Percentiles rank a stretch among this genome's conserved stretches.
These are phyloP conservation scores for Proctacanthus coquilletti DNA, from an alignment of 1,140 invertebrate species.

Conservation along the genomic window DNA sequence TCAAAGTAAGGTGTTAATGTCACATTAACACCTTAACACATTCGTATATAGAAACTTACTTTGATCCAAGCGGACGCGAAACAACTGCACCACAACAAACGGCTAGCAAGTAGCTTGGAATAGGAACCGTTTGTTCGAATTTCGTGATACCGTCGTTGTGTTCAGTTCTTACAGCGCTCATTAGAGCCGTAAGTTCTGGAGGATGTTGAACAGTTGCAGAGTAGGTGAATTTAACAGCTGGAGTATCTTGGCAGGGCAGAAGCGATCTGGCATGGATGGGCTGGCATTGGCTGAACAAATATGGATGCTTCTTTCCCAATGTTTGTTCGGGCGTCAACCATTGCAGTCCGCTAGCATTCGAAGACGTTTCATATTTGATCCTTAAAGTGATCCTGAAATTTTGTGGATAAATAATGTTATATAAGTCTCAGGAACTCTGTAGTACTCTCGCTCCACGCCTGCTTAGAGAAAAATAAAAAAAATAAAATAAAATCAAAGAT, in stretches of 20 bases:
- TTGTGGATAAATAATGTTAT: not conserved
- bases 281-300: slow-evolving; percentile 80
- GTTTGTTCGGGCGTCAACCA: slow-evolving; percentile 76
- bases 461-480: not conserved
- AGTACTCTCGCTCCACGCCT: too few species aligned
- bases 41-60: slow-evolving; percentile 15
- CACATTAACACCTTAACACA: slow-evolving; percentile 1
- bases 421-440: too few species aligned
- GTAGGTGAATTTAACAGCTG: slow-evolving; percentile 69
- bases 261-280: slow-evolving; percentile 72
- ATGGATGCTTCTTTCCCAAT: slow-evolving; percentile 64
- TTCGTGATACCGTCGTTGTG: slow-evolving; percentile 29
- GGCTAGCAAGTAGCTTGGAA: slow-evolving; percentile 60
- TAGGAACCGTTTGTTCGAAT: slow-evolving; percentile 57
- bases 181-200: slow-evolving; percentile 55
- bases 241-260: slow-evolving; percentile 81
- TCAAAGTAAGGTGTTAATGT: not conserved
- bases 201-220: slow-evolving; percentile 59
- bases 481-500: not conserved
- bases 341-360: slow-evolving; percentile 58
- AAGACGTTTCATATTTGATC: slow-evolving; percentile 52
- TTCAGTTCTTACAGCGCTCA: slow-evolving; percentile 57
- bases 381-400: slow-evolving; percentile 39
- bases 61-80: slow-evolving; percentile 52
- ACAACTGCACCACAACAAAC: slow-evolving; percentile 68